phyloP scores from a whole-genome alignment of 1,140 invertebrate genomes.

The Saccostrea cuccullata region DNA sequence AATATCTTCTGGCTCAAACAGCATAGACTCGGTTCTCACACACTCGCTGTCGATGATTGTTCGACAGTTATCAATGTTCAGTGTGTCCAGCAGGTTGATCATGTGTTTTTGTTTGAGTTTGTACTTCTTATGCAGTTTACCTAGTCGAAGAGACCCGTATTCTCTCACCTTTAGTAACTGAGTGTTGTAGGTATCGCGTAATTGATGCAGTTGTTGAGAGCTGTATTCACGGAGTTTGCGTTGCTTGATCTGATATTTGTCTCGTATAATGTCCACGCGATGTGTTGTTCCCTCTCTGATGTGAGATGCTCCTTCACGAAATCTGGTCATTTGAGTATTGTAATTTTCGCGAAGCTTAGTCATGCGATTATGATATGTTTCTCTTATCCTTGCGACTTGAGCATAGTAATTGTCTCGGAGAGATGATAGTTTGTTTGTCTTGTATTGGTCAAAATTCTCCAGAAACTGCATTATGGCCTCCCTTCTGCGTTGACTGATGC shows the following conservation, averaged over 20 bases:
- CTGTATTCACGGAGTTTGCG: conserved; percentile 73
- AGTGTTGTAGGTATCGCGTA: conserved; percentile 96
- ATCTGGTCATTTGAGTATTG: conserved; percentile 89
- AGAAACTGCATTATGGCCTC: conserved; percentile 71
- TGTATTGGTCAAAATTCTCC: conserved; percentile 73
- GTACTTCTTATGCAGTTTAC: conserved; percentile 92
- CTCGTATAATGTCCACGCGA: conserved; percentile 95
- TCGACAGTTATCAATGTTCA: conserved; percentile 97
- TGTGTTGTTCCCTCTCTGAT: conserved; percentile 95
- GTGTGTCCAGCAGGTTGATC: conserved; percentile 94
- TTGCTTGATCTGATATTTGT: conserved; percentile 90
- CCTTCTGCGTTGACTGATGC: conserved; percentile 68
- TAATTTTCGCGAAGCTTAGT: conserved; percentile 93
- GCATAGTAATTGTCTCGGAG: conserved; percentile 80
- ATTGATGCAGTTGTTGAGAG: conserved; percentile 90
- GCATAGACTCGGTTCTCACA: conserved; percentile 86
- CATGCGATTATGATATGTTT: conserved; percentile 85
- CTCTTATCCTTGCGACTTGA: conserved; percentile 83
- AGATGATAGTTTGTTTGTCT: conserved; percentile 65
- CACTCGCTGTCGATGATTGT: conserved; percentile 84
- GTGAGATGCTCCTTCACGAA: conserved; percentile 53
- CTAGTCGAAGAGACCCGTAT: conserved; percentile 93
- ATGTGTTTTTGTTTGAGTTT: conserved; percentile 95
- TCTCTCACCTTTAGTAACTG: conserved; percentile 95
- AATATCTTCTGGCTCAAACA: conserved; percentile 76